Evolutionary conservation across 2,113 vertebrate species (phyloP), one percentile per base, ranked within the genome.

Genomic region (Poeciliopsis retropinna): DNA sequence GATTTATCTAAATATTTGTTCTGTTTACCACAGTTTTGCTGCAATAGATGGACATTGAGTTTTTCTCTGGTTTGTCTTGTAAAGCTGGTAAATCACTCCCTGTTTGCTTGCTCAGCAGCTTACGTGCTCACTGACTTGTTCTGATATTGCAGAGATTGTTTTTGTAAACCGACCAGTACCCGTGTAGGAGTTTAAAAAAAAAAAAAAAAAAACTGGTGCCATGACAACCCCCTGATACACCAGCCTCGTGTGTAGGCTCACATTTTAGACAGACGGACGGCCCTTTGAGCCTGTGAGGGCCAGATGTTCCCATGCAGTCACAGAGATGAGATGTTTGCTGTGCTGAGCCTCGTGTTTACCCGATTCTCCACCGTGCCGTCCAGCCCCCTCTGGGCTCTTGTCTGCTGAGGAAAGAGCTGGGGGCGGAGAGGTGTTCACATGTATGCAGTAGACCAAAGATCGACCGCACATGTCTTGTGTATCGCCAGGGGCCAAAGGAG

Each of bases 261-360:
- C 72, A 73, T 77, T 57, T 75, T 74, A 70, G 85, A 72, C 77
- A 72, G 73, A n/a, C 79, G 74, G 79, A 75, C 70, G 85, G 78
- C 54, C 81, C 64, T 87, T 82, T 12, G 34, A 87, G 73, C 63
- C 75, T 77, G 54, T 70, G 84, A 89, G 83, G 84, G 79, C 78
- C 89, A 91, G 87, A 89, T 92, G 90, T 93, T 93, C 89, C 88
- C 90, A 91, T 91, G 89, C 89, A 84, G 89, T 89, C 90, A 90
- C 75, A 51, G 81, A 85, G 88, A 92, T 92, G 91, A 92, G 88
- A 94, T 92, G 87, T 91, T 93, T 93, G 87, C 86, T 31, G 72
- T 79, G 80, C 78, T n/a, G 73, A 71, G 65, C 70, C 85, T 76
- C 11, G 85, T 92, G 91, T 94, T 93, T 94, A 89, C 85, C 81